These are phyloP conservation scores for Magallana nippona DNA, from an alignment of 2,888 invertebrate species.

Conservation along the genomic window DNA sequence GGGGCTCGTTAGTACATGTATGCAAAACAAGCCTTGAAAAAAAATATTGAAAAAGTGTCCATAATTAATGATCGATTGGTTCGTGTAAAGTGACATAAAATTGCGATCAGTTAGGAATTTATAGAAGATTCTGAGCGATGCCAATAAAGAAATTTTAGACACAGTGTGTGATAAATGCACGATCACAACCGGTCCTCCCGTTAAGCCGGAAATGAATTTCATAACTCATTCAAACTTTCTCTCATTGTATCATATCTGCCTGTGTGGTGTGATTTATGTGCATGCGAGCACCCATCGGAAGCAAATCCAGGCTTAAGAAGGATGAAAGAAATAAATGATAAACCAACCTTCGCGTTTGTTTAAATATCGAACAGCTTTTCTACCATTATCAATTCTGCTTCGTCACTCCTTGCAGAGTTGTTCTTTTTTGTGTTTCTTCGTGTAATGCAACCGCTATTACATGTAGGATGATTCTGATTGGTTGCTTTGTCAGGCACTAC, in stretches of 20 bases:
- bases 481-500: no score
- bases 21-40: background rate
- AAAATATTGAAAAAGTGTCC: background rate
- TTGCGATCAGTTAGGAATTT: background rate
- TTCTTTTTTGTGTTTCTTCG: no score
- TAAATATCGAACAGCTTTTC: no score
- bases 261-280: constrained; percentile 1
- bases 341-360: background rate
- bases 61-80: constrained; percentile 7
- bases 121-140: constrained; percentile 14
- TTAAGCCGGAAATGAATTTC: constrained; percentile 28
- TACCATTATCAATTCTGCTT: no score
- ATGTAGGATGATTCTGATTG: no score
- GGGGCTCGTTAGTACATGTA: background rate
- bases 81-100: background rate
- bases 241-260: constrained; percentile 10
- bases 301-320: background rate
- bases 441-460: no score
- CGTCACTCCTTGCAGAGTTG: no score
- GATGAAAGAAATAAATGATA: background rate
- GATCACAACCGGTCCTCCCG: background rate
- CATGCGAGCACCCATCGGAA: background rate
- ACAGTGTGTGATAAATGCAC: background rate
- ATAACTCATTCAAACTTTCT: constrained; percentile 26
- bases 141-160: constrained; percentile 15